phyloP scores from a whole-genome alignment of 1,140 invertebrate species.

The Melitaea cinxia region DNA sequence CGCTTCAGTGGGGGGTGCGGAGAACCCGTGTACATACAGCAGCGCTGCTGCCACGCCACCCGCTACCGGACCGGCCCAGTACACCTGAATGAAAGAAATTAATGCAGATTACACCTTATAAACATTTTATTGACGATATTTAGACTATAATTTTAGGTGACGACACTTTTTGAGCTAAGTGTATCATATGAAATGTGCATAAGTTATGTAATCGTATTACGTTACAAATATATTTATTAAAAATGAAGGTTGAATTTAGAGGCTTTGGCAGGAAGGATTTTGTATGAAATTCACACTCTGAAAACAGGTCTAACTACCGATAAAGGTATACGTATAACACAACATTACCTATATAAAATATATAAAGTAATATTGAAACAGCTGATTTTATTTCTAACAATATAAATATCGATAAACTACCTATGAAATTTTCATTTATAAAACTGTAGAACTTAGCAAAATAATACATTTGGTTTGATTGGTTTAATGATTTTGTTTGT shows the following conservation, averaged over 20 bases:
- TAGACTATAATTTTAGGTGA: conserved; percentile 78
- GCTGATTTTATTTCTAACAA: conserved; percentile 52
- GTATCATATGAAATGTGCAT: conserved; percentile 79
- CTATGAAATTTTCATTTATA: neutral
- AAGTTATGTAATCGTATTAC: conserved; percentile 76
- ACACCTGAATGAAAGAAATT: conserved; percentile 83
- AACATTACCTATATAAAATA: conserved; percentile 63
- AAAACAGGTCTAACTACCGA: conserved; percentile 46
- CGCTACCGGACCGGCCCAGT: conserved; percentile 93
- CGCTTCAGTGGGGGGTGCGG: conserved; percentile 80
- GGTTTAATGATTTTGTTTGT: no score
- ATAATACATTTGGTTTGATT: no score
- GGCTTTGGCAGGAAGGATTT: conserved; percentile 75
- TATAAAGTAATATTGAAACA: conserved; percentile 56
- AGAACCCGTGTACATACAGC: conserved; percentile 88
- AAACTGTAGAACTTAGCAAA: no score
- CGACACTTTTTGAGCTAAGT: conserved; percentile 79
- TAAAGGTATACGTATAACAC: conserved; percentile 44
- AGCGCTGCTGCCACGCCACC: conserved; percentile 90
- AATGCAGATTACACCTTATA: neutral
- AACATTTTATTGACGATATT: conserved; percentile 79
- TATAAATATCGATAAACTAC: conserved; percentile 43
- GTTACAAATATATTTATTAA: conserved; percentile 59
- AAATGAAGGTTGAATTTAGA: conserved; percentile 57
- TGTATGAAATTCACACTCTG: conserved; percentile 68